A percentile compares a stretch with the other conserved stretches of the same genome.
These are phyloP conservation scores for Taenioides sp. DNA, from an alignment of 2,797 vertebrate species.

Conservation along the genomic window DNA sequence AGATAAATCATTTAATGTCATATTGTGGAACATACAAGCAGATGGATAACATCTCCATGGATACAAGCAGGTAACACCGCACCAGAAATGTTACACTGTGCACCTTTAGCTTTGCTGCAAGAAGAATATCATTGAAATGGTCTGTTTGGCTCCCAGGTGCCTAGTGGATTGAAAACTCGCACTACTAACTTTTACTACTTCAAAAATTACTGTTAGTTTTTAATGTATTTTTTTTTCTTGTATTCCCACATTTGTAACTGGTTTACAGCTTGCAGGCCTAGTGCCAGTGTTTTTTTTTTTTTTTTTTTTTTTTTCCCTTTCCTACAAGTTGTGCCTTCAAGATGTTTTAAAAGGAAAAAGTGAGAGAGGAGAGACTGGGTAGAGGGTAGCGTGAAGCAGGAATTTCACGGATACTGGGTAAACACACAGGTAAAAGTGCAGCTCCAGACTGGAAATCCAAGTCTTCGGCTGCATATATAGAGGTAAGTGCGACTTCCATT, in stretches of 20 bases:
- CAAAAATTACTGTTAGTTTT: not conserved
- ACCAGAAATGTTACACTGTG: too few species aligned
- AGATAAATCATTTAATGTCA: too few species aligned
- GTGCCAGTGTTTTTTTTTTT: conserved; percentile 28
- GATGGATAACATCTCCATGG: too few species aligned
- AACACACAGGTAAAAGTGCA: conserved; percentile 50
- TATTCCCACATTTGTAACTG: not conserved
- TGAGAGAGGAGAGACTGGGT: conserved; percentile 47
- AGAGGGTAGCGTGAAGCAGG: conserved; percentile 59
- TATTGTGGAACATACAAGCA: too few species aligned
- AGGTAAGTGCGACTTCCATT: conserved; percentile 50
- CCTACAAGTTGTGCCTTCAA: conserved; percentile 35
- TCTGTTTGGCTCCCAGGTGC: conserved; percentile 78
- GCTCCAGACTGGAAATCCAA: conserved; percentile 35
- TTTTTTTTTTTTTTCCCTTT: conserved; percentile 18
- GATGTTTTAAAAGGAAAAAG: conserved; percentile 31
- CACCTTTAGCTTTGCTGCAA: not conserved
- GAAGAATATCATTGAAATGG: conserved; percentile 55
- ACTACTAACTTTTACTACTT: not conserved
- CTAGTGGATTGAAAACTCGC: conserved; percentile 35
- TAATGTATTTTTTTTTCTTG: too few species aligned
- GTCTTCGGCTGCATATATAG: conserved; percentile 20
- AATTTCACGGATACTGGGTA: conserved; percentile 64
- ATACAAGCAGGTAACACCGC: too few species aligned
- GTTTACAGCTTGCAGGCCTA: not conserved